Base-by-base conservation (phyloP, 2,797 vertebrate species). In the Chaenodraco wilsoni region DNA sequence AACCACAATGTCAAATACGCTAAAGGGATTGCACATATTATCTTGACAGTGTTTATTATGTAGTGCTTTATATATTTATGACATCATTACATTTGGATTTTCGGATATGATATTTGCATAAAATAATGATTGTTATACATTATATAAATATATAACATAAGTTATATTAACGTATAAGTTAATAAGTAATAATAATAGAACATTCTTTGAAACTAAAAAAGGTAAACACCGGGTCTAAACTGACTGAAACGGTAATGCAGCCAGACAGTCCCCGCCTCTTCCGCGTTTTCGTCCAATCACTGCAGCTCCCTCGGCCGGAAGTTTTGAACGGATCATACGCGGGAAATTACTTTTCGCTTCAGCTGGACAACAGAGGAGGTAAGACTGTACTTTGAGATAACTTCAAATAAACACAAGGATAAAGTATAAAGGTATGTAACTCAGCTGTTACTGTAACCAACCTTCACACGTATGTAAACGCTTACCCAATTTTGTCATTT, bases 251-350 rank as follows among this genome's bases (percentile, higher is more conserved):
- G 43, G 9, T 60, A 17, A 17, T 37, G 33, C 8, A 14, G 15
- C 4, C 7, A 8, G 15, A 31, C 40, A 19, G 50, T 16, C 9
- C 2, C 64, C 60, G 21, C 69, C 66, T 2, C 8, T 87, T 90
- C 74, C 65, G 62, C 3, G 1, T 58, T 52, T n/a, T 59, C 1
- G 31, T 66, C 89, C 89, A 92, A 92, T 91, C 84, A 79, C 19
- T 2, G 60, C 7, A 7, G 44, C 3, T 1, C 3, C 3, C 19
- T 17, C 2, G 4, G 65, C 82, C 91, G 93, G 93, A 93, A 89
- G 89, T 90, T 88, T 84, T 84, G 79, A 81, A 77, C 12, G 65
- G 82, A 66, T 23, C 10, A 14, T 87, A 90, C 89, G 91, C 93
- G 93, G 91, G 92, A 94, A 91, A 74, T 16, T 10, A 43, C 17